These are phyloP conservation scores for Ondatra zibethicus DNA, from an alignment of 2,113 vertebrate genomes.

Conservation along the genomic window DNA sequence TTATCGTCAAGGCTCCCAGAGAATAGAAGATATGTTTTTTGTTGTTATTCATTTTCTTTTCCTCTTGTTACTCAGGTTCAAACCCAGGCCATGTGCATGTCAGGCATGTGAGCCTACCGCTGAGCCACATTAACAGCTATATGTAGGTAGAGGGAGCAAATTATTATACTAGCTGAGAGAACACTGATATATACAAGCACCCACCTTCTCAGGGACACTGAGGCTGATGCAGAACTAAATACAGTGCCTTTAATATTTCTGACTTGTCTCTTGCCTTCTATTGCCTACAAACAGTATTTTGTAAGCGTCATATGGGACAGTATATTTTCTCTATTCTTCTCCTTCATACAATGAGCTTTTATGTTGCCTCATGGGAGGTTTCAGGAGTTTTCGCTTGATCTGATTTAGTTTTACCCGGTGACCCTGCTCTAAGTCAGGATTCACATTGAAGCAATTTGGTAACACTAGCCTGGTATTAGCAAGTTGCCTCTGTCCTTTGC, in stretches of 20 bases:
- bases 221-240: background rate
- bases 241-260: background rate
- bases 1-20: background rate
- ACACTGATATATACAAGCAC: background rate
- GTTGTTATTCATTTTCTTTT: background rate
- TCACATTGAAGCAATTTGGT: slow-evolving; percentile 81
- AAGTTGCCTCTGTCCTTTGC: slow-evolving; percentile 72
- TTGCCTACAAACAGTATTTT: background rate
- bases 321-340: slow-evolving; percentile 33
- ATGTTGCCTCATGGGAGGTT: slow-evolving; percentile 68
- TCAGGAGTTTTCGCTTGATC: slow-evolving; percentile 72
- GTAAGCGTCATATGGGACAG: slow-evolving; percentile 32
- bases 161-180: slow-evolving; percentile 28
- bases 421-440: slow-evolving; percentile 54
- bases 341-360: slow-evolving; percentile 60
- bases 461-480: slow-evolving; percentile 79
- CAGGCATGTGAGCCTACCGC: background rate
- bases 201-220: background rate
- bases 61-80: background rate
- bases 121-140: background rate
- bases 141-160: background rate
- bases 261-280: slow-evolving; percentile 30
- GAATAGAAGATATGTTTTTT: background rate
- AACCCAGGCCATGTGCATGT: background rate
- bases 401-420: slow-evolving; percentile 60